Evolutionary conservation across 2,888 invertebrate species (phyloP).

Genomic region (Parthenolecanium corni): DNA sequence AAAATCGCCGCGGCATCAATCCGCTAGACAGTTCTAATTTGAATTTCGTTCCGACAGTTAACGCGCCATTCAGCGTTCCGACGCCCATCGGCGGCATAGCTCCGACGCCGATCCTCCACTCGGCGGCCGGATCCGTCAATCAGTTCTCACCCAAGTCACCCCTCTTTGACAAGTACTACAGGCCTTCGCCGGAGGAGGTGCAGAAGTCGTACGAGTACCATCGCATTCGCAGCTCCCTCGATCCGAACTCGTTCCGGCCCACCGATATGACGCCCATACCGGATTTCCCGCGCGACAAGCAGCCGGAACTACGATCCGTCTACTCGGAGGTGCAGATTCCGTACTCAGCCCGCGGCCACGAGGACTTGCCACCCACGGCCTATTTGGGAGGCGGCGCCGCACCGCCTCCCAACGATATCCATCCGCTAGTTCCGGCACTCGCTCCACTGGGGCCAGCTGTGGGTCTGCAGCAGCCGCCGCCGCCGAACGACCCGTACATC

Average conservation of each 20-base stretch:
- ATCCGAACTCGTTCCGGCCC: conserved; percentile 29
- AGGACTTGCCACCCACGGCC: neutral
- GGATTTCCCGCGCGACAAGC: conserved; percentile 27
- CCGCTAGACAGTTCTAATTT: conserved; percentile 3
- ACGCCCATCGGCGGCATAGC: neutral
- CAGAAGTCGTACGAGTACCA: conserved; percentile 30
- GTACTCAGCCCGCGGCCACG: neutral
- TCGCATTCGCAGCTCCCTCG: conserved; percentile 27
- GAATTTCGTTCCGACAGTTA: conserved; percentile 1
- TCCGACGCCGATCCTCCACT: conserved; percentile 27
- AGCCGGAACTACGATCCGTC: conserved; percentile 23
- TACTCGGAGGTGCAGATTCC: conserved; percentile 21
- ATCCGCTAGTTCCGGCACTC: conserved; percentile 11
- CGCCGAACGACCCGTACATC: conserved; percentile 3
- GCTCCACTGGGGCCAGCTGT: conserved; percentile 14
- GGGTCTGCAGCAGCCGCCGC: conserved; percentile 25
- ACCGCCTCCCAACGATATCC: conserved; percentile 13
- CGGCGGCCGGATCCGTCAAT: conserved; percentile 24
- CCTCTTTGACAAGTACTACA: conserved; percentile 30
- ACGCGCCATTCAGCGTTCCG: conserved; percentile 4
- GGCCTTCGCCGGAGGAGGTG: conserved; percentile 30
- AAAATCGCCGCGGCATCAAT: conserved; percentile 15
- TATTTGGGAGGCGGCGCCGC: neutral
- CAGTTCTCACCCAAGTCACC: conserved; percentile 27
- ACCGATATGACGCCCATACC: conserved; percentile 24